Base-by-base conservation (phyloP, 2,888 invertebrate genomes). In the Branchipolynoe longqiensis region DNA sequence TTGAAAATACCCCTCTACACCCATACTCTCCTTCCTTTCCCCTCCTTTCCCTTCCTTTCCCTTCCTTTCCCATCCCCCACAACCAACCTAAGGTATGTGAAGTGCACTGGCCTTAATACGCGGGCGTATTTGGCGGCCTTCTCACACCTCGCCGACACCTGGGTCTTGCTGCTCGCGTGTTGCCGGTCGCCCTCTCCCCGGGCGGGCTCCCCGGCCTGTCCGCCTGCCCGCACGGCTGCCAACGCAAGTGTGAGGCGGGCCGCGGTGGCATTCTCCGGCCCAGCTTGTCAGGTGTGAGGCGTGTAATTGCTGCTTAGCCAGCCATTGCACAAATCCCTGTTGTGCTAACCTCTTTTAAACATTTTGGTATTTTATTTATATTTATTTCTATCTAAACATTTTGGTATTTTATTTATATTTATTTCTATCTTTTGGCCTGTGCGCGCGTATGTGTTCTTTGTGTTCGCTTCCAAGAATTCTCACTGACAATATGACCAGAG, bases 291-390 rank as follows among this genome's bases (percentile, higher is more conserved):
- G 78, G 78, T 78, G 78, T 78, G 41, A 54, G 48, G 78, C 48
- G 54, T 78, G 41, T 78, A 78, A 78, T 78, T 78, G 78, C 48
- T 78, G 25, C 78, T 78, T 78, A 78, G 48, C 78, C 78, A 33
- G 38, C 38, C 33, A 38, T 38, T 69, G 14, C 69, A 69, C 22
- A 33, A 3, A 1, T 38, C 25, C n/a, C 69, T 69, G 36, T 69
- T 33, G 69, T 69, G 69, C 38, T 36, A 33, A 33, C 36, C 12
- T 25, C 18, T 69, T 69, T 69, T 69, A 25, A 8, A n/a, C 14
- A 58, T 56, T n/a, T 56, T 22, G 3, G 3, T 2, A 25, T 22
- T 22, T 56, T n/a, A 56, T 56, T 56, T 14, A n/a, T 2, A 28
- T 62, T 62, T 31, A 14, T 62, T 62, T 62, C 31, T 25, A n/a